Conservation (phyloP, 2,797 vertebrate genomes). For the Takifugu rubripes region DNA sequence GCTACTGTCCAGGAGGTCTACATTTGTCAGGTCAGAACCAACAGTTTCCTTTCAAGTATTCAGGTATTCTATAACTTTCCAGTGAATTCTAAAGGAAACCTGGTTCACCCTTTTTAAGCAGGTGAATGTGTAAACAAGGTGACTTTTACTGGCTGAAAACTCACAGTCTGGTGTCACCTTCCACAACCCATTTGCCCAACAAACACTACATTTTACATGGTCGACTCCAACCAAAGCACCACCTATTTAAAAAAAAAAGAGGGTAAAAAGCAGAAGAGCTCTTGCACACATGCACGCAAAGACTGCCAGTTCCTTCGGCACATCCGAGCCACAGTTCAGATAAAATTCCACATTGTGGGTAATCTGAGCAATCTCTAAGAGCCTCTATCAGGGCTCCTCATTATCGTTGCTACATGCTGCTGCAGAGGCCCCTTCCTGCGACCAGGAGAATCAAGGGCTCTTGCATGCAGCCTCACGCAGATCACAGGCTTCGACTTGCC, state of each 20-base stretch:
- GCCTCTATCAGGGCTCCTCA: constrained; percentile 32
- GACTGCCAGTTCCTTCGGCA: neutral
- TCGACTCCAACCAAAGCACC: constrained; percentile 9
- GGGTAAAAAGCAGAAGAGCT: neutral
- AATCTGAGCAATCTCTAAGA: constrained; percentile 35
- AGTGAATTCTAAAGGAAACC: no score
- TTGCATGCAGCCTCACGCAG: constrained; percentile 7
- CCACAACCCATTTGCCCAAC: constrained; percentile 46
- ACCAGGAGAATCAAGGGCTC: constrained; percentile 2
- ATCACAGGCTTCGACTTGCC: constrained; percentile 35
- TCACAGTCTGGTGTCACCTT: constrained; percentile 52
- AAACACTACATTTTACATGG: constrained; percentile 33
- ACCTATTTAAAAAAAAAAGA: constrained; percentile 1
- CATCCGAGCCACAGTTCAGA: constrained; percentile 38
- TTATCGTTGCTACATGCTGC: constrained; percentile 33
- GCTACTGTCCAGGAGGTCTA: no score
- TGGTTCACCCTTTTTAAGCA: no score
- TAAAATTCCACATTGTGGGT: constrained; percentile 43
- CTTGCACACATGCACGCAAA: constrained; percentile 5
- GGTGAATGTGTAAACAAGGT: neutral
- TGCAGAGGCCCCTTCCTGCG: constrained; percentile 19
- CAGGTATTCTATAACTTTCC: neutral
- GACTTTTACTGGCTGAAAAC: constrained; percentile 45
- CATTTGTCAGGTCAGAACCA: neutral
- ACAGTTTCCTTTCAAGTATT: neutral